Percentiles rank a stretch among this genome's conserved stretches.
phyloP scores from a whole-genome alignment of 1,140 invertebrate genomes.

The Halyomorpha halys region DNA sequence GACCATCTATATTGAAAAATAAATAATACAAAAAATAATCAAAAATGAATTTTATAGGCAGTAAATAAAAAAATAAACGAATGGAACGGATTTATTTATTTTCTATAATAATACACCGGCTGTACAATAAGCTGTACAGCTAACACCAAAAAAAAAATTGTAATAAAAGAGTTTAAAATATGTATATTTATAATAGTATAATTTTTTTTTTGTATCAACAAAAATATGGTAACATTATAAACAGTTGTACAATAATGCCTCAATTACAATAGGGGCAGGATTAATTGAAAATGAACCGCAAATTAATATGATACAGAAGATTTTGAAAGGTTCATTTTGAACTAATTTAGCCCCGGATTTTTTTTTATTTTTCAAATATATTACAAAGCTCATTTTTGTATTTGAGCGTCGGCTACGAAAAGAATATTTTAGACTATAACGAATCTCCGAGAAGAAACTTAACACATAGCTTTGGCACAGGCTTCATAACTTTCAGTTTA shows the following conservation, averaged over 20 bases:
- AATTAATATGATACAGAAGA: not conserved
- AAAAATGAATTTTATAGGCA: not conserved
- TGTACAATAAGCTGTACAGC: constrained; percentile 13
- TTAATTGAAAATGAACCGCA: not conserved
- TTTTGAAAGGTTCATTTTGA: constrained; percentile 8
- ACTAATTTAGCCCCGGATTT: not conserved
- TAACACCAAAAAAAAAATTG: constrained; percentile 3
- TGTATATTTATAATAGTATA: constrained; percentile 2
- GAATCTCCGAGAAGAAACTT: constrained; percentile 10
- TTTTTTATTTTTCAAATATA: constrained; percentile 4
- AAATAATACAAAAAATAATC: too few species aligned
- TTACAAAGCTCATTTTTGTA: constrained; percentile 22
- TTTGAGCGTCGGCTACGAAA: constrained; percentile 22
- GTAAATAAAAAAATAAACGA: not conserved
- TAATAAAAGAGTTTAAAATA: constrained; percentile 19
- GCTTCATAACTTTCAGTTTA: not conserved
- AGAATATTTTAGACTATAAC: constrained; percentile 14
- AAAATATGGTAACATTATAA: constrained; percentile 19
- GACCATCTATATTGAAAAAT: too few species aligned
- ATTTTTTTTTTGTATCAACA: constrained; percentile 7
- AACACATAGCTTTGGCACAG: constrained; percentile 23
- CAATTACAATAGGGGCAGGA: not conserved
- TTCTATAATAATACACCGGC: constrained; percentile 13
- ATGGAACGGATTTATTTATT: constrained; percentile 25
- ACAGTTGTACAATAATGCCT: constrained; percentile 5